Percentiles rank a stretch among this genome's conserved stretches.
Evolutionary conservation across 2,888 invertebrate genomes (phyloP).

Genomic region (Mesorhabditis spiculigera): DNA sequence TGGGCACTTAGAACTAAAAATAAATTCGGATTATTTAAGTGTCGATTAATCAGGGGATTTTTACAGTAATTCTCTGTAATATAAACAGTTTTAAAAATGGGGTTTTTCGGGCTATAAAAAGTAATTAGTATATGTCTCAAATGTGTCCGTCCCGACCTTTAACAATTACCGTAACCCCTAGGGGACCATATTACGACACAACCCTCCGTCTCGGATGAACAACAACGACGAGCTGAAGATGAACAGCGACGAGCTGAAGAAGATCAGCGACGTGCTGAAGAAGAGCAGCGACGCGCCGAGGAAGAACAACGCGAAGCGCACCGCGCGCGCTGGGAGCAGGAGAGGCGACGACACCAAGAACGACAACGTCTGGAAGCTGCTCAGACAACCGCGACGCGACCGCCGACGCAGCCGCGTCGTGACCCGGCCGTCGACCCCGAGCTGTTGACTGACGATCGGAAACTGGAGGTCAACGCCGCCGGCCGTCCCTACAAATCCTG

Average conservation of each 20-base stretch:
- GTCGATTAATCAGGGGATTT: too few species aligned
- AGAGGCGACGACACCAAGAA: background rate
- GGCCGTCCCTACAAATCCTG: background rate
- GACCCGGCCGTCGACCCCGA: background rate
- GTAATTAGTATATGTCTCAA: too few species aligned
- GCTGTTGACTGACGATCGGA: background rate
- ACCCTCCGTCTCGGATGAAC: too few species aligned
- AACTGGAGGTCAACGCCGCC: constrained; percentile 5
- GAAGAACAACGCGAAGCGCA: background rate
- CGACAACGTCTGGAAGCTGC: background rate
- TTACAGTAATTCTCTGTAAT: too few species aligned
- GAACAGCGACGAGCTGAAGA: background rate
- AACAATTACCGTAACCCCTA: too few species aligned
- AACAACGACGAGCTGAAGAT: too few species aligned
- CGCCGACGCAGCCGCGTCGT: background rate
- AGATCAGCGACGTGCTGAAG: background rate
- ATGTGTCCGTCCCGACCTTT: too few species aligned
- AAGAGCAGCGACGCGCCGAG: background rate
- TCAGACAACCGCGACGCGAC: background rate
- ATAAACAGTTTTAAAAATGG: too few species aligned
- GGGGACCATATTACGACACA: too few species aligned
- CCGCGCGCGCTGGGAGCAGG: background rate
- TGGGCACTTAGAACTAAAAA: too few species aligned
- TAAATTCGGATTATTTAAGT: too few species aligned
- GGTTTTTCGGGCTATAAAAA: too few species aligned